A percentile compares a stretch with the other conserved stretches of the same genome.
These are phyloP conservation scores for Alca torda DNA, from an alignment of 2,797 vertebrate genomes.

Conservation along the genomic window DNA sequence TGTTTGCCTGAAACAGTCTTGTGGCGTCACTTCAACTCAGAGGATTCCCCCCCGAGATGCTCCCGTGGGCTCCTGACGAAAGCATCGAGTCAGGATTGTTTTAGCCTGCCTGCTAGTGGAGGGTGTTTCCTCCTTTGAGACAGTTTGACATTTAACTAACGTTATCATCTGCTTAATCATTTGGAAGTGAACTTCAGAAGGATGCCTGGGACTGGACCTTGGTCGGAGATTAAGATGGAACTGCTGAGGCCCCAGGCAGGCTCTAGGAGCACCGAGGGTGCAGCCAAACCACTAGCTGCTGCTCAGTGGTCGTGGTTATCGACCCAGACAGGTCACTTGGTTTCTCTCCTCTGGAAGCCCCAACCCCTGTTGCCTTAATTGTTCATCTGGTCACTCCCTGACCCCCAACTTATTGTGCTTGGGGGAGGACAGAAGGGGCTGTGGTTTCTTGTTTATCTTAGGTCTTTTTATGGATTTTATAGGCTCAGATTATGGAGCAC, in stretches of 20 bases:
- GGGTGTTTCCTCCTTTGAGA: neutral
- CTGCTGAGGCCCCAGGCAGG: neutral
- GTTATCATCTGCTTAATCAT: neutral
- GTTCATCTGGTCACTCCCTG: neutral
- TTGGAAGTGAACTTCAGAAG: neutral
- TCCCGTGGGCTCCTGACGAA: neutral
- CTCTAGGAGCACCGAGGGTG: neutral
- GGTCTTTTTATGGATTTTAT: neutral
- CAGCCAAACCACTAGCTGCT: neutral
- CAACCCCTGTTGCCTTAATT: neutral
- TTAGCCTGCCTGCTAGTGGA: neutral
- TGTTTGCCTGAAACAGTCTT: neutral
- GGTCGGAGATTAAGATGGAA: neutral
- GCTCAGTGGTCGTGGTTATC: rapidly evolving
- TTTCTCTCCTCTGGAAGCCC: neutral
- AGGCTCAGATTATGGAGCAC: neutral
- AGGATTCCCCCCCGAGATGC: neutral
- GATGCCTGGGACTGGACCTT: neutral
- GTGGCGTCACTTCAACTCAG: neutral
- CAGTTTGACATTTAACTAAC: neutral
- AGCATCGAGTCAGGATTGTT: neutral
- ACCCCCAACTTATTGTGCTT: neutral
- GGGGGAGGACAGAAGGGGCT: neutral
- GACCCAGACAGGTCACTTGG: neutral
- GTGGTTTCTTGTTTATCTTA: neutral